Conservation (phyloP, 1,140 invertebrate species). For the Zaprionus nigranus region DNA sequence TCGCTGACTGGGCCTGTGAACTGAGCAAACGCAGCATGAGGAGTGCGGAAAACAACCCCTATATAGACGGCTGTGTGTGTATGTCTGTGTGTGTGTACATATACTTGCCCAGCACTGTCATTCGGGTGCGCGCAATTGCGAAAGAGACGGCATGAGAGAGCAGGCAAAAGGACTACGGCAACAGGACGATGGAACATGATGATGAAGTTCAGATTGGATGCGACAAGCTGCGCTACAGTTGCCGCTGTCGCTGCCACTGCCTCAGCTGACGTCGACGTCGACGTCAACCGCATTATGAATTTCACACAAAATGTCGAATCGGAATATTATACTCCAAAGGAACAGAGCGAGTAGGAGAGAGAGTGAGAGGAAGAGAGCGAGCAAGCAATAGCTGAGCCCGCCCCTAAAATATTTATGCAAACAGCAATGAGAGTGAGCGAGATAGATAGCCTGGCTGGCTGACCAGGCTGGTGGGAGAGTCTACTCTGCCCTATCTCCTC, state of each 20-base stretch:
- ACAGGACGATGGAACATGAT: conserved; percentile 70
- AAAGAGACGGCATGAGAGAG: conserved; percentile 34
- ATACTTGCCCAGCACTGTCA: background rate
- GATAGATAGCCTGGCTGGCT: conserved; percentile 3
- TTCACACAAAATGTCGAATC: conserved; percentile 83
- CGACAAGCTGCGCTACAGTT: conserved; percentile 18
- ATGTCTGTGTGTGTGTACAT: background rate
- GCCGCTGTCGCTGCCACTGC: conserved; percentile 2
- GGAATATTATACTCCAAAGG: conserved; percentile 59
- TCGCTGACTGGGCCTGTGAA: conserved; percentile 47
- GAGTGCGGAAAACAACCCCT: conserved; percentile 69
- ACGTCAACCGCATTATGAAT: conserved; percentile 69
- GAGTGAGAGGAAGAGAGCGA: background rate
- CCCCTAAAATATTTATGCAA: conserved; percentile 67
- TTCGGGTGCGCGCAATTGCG: conserved; percentile 29
- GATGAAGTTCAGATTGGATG: conserved; percentile 72
- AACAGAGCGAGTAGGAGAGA: background rate
- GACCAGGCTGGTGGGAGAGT: background rate
- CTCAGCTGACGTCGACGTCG: conserved; percentile 16
- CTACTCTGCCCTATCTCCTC: background rate
- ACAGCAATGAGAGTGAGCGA: background rate
- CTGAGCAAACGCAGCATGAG: conserved; percentile 53
- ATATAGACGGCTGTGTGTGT: conserved; percentile 5
- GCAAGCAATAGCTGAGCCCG: conserved; percentile 36
- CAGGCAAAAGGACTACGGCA: conserved; percentile 69